phyloP scores from a whole-genome alignment of 2,797 vertebrate species.

The Telmatherina bonti region DNA sequence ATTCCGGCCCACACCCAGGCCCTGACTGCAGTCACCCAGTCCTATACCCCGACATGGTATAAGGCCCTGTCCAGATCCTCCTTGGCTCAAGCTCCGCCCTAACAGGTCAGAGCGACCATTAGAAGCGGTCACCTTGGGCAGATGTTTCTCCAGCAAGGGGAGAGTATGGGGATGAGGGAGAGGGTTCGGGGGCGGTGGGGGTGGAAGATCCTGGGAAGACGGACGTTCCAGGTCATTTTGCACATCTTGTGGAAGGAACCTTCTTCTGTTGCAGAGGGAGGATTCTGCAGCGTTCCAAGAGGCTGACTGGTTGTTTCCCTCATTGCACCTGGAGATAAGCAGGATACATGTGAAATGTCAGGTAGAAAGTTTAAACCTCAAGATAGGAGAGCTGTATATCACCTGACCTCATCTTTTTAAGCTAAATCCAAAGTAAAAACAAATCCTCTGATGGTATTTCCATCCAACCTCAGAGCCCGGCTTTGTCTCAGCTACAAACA shows the following conservation, averaged over 20 bases:
- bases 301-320: constrained; percentile 87
- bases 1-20: constrained; percentile 73
- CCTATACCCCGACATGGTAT: constrained; percentile 58
- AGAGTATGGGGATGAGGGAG: constrained; percentile 67
- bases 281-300: constrained; percentile 88
- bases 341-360: constrained; percentile 29
- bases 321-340: constrained; percentile 84
- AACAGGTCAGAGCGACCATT: constrained; percentile 91
- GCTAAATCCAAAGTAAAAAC: background rate
- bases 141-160: constrained; percentile 83
- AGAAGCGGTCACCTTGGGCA: constrained; percentile 84
- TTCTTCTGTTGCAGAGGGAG: constrained; percentile 84
- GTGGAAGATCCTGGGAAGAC: constrained; percentile 84
- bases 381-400: background rate
- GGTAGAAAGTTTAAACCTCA: constrained; percentile 2
- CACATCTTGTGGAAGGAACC: constrained; percentile 84
- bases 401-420: constrained; percentile 8
- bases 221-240: constrained; percentile 84
- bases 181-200: constrained; percentile 57
- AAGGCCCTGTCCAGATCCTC: constrained; percentile 37
- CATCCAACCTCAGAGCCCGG: too few species aligned
- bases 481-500: background rate
- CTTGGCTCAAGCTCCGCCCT: constrained; percentile 74
- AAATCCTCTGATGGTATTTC: constrained; percentile 4
- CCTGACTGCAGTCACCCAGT: constrained; percentile 48